A percentile compares a stretch with the other conserved stretches of the same genome.
These are phyloP conservation scores for Agrochola litura DNA, from an alignment of 2,888 invertebrate genomes.

Conservation along the genomic window DNA sequence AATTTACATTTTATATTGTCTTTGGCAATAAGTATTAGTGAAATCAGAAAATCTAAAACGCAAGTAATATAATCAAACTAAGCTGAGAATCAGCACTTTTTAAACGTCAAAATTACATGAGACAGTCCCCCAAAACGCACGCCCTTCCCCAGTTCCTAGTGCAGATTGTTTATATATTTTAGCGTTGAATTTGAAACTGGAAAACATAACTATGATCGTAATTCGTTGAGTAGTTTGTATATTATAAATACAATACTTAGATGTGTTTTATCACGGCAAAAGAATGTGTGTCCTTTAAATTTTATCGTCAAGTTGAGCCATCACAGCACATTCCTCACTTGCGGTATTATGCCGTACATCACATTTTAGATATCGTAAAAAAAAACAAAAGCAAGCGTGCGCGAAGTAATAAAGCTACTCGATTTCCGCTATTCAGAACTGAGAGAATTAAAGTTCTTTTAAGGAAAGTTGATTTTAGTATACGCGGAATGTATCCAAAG, in stretches of 20 bases:
- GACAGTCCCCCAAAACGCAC: too few species aligned
- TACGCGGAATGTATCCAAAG: conserved; percentile 82
- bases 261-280: conserved; percentile 61
- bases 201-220: background rate
- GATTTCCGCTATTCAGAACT: conserved; percentile 83
- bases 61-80: too few species aligned
- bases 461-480: conserved; percentile 82
- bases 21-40: background rate
- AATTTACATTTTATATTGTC: conserved; percentile 13
- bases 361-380: conserved; percentile 84
- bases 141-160: too few species aligned
- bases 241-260: background rate
- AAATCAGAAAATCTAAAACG: too few species aligned
- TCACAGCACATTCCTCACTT: conserved; percentile 78
- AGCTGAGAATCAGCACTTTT: too few species aligned
- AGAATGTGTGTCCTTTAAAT: conserved; percentile 66
- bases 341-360: conserved; percentile 80
- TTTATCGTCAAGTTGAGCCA: conserved; percentile 71
- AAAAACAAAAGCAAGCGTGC: conserved; percentile 84
- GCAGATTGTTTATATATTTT: too few species aligned
- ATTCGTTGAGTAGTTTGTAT: background rate
- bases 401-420: conserved; percentile 84
- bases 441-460: conserved; percentile 86
- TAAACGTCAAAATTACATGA: too few species aligned
- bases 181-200: background rate